These are phyloP conservation scores for Ormyrus nitidulus DNA, from an alignment of 2,888 invertebrate species.

Conservation along the genomic window DNA sequence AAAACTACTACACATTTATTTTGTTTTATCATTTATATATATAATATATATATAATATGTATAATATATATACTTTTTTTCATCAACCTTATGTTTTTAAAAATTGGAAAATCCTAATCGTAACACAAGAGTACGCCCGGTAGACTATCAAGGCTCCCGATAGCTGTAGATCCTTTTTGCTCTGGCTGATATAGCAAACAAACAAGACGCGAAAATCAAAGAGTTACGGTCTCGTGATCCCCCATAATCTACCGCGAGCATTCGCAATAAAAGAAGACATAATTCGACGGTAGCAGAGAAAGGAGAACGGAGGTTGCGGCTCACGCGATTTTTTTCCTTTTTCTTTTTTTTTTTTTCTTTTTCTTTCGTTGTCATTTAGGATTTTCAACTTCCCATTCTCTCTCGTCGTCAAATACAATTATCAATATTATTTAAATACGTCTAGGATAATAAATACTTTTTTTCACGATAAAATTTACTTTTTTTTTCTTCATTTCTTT, in stretches of 20 bases:
- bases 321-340: slow-evolving; percentile 12
- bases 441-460: slow-evolving; percentile 56
- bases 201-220: slow-evolving; percentile 29
- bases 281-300: slow-evolving; percentile 59
- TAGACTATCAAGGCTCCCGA: slow-evolving; percentile 52
- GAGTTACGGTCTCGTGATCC: slow-evolving; percentile 43
- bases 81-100: slow-evolving; percentile 66
- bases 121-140: slow-evolving; percentile 63
- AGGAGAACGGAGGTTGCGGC: slow-evolving; percentile 54
- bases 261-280: slow-evolving; percentile 63
- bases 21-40: slow-evolving; percentile 60
- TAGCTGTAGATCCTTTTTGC: too few species aligned
- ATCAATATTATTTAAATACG: slow-evolving; percentile 50
- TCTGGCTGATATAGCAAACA: neutral
- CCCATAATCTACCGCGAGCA: slow-evolving; percentile 53
- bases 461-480: slow-evolving; percentile 50
- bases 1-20: slow-evolving; percentile 72
- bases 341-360: slow-evolving; percentile 19
- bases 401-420: slow-evolving; percentile 40
- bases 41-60: slow-evolving; percentile 59
- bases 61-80: slow-evolving; percentile 61
- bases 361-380: slow-evolving; percentile 33
- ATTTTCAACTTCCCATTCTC: slow-evolving; percentile 33
- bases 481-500: slow-evolving; percentile 29
- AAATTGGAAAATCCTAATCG: slow-evolving; percentile 70